Evolutionary conservation across 2,797 vertebrate genomes (phyloP), one percentile per base, ranked within the genome.

Genomic region (Synaphobranchus kaupii): DNA sequence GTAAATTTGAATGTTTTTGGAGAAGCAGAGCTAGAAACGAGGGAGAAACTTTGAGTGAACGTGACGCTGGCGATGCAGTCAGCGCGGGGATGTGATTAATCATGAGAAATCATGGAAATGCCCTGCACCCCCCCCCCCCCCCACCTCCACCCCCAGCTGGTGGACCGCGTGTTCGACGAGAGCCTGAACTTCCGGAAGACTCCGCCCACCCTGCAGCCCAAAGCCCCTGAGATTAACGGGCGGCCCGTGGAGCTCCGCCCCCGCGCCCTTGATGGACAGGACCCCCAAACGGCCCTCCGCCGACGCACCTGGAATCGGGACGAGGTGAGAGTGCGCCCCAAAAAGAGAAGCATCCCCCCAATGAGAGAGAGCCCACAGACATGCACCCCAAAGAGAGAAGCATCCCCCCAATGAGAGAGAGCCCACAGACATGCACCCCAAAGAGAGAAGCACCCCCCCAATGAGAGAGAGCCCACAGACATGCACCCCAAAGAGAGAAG

Each of bases 101-200:
- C 2, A 17, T 13, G 58, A 22, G 58, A 22, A 17, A 58, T 58
- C 56, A 20, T 58, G 56, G 17, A 17, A 9, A 63, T 22, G 12
- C 4, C 20, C 17, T 5, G 15, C 17, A 17, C 15, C 2, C 58
- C n/a, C n/a, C 1, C 17, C 5, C 34, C 25, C 83, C 60, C 60
- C 60, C 54, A 9, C 50, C 84, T 39, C 66, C 63, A 20, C 78
- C 90, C 22, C 88, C 89, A 99, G 99, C 93, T 99, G 95, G 99
- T 99, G 92, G 98, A 99, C 93, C 97, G 98, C 83, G 98, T 99
- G 91, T 99, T 99, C 94, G 99, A 99, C 90, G 99, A 99, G 95
- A 99, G 98, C 92, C 97, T 99, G 89, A 99, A 99, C 96, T 99
- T 99, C 94, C 95, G 97, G 91, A 99, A 99, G 95, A 98, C 98